phyloP scores from a whole-genome alignment of 2,113 vertebrate genomes.

The Clarias batrachus region DNA sequence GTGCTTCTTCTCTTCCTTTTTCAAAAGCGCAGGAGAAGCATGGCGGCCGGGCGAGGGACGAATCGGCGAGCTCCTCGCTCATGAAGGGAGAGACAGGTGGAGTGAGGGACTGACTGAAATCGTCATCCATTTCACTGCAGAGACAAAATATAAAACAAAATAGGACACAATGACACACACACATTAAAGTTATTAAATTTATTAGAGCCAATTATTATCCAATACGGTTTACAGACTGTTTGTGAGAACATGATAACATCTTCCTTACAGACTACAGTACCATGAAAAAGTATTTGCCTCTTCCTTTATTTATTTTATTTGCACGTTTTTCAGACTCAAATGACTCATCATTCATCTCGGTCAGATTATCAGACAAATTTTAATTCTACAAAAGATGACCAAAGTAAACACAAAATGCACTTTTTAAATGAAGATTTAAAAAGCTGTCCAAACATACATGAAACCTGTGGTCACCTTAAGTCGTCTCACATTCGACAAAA shows the following conservation, averaged over 20 bases:
- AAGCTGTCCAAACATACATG: too few relatives aligned
- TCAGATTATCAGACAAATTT: too few relatives aligned
- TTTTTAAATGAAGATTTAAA: too few relatives aligned
- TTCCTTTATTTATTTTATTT: too few relatives aligned
- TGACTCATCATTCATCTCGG: too few relatives aligned
- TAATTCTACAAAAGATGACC: too few relatives aligned
- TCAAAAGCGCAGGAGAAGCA: constrained; percentile 82
- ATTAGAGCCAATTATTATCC: background rate
- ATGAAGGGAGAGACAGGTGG: constrained; percentile 74
- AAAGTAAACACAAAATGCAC: too few relatives aligned
- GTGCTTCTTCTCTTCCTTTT: constrained; percentile 67
- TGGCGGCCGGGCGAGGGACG: constrained; percentile 64
- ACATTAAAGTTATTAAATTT: background rate
- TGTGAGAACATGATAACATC: background rate
- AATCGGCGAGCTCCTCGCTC: constrained; percentile 72
- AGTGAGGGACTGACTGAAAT: constrained; percentile 68
- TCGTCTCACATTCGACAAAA: too few relatives aligned
- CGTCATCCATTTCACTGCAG: constrained; percentile 74
- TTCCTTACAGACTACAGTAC: background rate
- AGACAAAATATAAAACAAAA: background rate
- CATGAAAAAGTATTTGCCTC: too few relatives aligned
- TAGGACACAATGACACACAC: background rate
- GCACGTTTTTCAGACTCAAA: too few relatives aligned
- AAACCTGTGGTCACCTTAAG: too few relatives aligned
- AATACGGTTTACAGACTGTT: background rate